Percentiles rank a stretch among this genome's conserved stretches.
phyloP scores from a whole-genome alignment of 2,797 vertebrate species.

The Hydrolagus colliei region DNA sequence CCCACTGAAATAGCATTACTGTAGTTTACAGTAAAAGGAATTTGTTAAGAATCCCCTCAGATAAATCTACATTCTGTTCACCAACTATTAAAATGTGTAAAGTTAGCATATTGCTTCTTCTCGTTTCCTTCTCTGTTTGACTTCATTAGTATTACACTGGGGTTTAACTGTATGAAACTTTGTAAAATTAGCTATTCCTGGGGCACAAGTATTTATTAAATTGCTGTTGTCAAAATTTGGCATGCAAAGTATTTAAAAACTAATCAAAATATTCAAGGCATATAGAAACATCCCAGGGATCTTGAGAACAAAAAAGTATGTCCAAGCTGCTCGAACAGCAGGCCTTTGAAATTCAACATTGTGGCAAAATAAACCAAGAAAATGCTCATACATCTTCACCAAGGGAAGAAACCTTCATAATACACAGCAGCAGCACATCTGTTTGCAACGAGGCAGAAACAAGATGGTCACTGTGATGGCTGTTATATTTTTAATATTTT shows the following conservation, averaged over 20 bases:
- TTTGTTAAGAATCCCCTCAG: conserved; percentile 56
- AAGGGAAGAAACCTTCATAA: conserved; percentile 54
- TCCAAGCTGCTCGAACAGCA: conserved; percentile 49
- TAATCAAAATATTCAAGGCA: conserved; percentile 51
- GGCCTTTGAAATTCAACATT: conserved; percentile 39
- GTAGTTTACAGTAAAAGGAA: conserved; percentile 43
- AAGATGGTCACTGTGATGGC: conserved; percentile 59
- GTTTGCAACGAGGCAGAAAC: conserved; percentile 53
- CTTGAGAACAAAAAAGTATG: conserved; percentile 38
- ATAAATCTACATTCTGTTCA: conserved; percentile 58
- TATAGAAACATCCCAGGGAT: conserved; percentile 44
- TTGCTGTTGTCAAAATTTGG: conserved; percentile 45
- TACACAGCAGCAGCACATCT: conserved; percentile 58
- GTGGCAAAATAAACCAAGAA: conserved; percentile 35
- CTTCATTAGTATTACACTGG: conserved; percentile 47
- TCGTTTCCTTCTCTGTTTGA: conserved; percentile 60
- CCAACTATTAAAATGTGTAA: conserved; percentile 47
- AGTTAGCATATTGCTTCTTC: conserved; percentile 50
- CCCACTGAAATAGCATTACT: conserved; percentile 56
- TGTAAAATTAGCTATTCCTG: conserved; percentile 54
- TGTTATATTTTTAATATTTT: conserved; percentile 67
- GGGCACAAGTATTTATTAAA: conserved; percentile 56
- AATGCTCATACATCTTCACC: conserved; percentile 53
- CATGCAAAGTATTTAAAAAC: conserved; percentile 52
- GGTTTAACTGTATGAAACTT: conserved; percentile 57